Base-by-base conservation (phyloP, 2,888 invertebrate species). In the Noctua janthina region DNA sequence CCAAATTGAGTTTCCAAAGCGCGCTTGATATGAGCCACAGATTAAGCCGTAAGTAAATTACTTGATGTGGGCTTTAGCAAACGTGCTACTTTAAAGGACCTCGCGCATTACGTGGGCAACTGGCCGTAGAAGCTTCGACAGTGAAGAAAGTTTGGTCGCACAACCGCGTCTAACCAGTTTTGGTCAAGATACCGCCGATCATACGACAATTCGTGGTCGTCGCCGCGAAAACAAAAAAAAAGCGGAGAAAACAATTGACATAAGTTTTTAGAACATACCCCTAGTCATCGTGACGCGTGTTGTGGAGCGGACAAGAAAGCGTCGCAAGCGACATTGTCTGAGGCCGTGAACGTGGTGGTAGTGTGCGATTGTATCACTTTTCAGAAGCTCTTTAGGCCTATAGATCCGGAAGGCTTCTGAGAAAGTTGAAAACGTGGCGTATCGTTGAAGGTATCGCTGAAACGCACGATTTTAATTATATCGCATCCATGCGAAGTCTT, bases 31-130 rank as follows among this genome's bases (percentile, higher is more conserved):
- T 82, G 80, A 75, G 13, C 43, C 11, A n/a, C 39, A 62, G 51
- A 74, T 82, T 82, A 82, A 29, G 43, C 3, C 49, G 15, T 73
- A 59, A 79, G 56, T 67, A 51, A 80, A 67, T 82, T 79, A 43
- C n/a, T 72, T 49, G 46, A 35, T 1, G 5, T 11, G 15, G n/a
- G 54, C 7, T 2, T 54, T 8, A 20, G n/a, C 13, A 71, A 51
- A 81, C 62, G 2, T 54, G 54, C n/a, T 35, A 46, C n/a, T n/a
- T 68, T 8, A 56, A 56, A 3, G 35, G 35, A 35, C 15, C 29
- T 29, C 29, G 62, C 29, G 1, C 15, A 15, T 13, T 49, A 49
- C 3, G 49, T 29, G 62, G 1, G 0, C 6, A 29, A 2, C 29
- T 62, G 7, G 29, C 2, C 2, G 62, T 29, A 62, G 7, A 62